phyloP scores from a whole-genome alignment of 2,113 vertebrate genomes.

The Synodontis membranacea region DNA sequence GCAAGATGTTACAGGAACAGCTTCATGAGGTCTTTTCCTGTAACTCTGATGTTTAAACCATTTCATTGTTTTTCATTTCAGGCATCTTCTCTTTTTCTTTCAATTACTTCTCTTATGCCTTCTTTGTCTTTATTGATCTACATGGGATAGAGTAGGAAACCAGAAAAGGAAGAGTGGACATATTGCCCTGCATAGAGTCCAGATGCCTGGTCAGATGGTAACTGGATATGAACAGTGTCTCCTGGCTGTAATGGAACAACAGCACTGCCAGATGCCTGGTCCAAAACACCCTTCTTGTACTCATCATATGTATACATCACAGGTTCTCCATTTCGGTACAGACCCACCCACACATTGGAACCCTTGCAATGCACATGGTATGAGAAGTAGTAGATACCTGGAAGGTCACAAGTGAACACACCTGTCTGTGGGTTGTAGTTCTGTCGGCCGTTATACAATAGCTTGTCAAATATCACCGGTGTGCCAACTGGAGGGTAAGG shows the following conservation, averaged over 20 bases:
- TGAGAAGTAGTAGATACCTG: conserved; percentile 93
- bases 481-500: conserved; percentile 90
- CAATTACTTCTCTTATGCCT: background rate
- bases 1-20: background rate
- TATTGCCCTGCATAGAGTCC: conserved; percentile 96
- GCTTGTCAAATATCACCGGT: conserved; percentile 91
- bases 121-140: conserved; percentile 23
- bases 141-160: conserved; percentile 56
- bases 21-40: conserved; percentile 18
- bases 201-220: conserved; percentile 94
- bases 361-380: conserved; percentile 98
- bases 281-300: conserved; percentile 93
- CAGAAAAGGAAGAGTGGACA: conserved; percentile 85
- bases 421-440: conserved; percentile 94
- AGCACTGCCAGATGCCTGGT: conserved; percentile 95
- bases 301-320: conserved; percentile 98
- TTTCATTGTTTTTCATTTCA: background rate
- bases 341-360: conserved; percentile 91
- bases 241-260: conserved; percentile 85
- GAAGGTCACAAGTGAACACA: conserved; percentile 91
- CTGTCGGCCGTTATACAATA: conserved; percentile 91
- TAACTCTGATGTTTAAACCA: conserved; percentile 25
- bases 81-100: background rate
- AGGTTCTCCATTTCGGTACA: conserved; percentile 94
- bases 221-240: conserved; percentile 89